Percentiles rank a stretch among this genome's conserved stretches.
phyloP scores from a whole-genome alignment of 2,888 invertebrate genomes.

The Drosophila setosimentum region DNA sequence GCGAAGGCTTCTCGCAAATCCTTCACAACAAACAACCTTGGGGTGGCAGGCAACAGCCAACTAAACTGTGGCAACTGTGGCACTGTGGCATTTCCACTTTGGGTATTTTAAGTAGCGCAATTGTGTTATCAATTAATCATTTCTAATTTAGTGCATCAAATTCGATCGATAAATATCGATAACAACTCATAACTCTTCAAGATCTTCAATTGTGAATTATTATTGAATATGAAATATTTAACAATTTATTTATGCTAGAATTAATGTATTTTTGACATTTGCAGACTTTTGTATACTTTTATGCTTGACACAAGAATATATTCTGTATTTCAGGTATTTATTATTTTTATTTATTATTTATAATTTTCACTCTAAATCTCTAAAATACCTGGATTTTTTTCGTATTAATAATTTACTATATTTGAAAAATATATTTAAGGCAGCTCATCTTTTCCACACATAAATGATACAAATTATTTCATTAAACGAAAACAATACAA shows the following conservation, averaged over 20 bases:
- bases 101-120: background rate
- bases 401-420: background rate
- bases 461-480: background rate
- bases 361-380: background rate
- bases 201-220: background rate
- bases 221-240: background rate
- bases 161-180: background rate
- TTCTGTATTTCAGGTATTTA: background rate
- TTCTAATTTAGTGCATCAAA: background rate
- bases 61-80: conserved; percentile 1
- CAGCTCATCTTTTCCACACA: too few relatives aligned
- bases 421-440: background rate
- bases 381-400: background rate
- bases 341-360: too few relatives aligned
- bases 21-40: conserved; percentile 48
- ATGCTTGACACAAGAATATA: background rate
- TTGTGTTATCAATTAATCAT: background rate
- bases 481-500: background rate
- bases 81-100: background rate
- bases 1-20: conserved; percentile 45
- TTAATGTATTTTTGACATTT: background rate
- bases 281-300: background rate
- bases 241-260: background rate
- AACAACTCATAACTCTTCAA: background rate
- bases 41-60: conserved; percentile 18